Base-by-base conservation (phyloP, 2,113 vertebrate species). In the Pseudorhombus dupliciocellatus region DNA sequence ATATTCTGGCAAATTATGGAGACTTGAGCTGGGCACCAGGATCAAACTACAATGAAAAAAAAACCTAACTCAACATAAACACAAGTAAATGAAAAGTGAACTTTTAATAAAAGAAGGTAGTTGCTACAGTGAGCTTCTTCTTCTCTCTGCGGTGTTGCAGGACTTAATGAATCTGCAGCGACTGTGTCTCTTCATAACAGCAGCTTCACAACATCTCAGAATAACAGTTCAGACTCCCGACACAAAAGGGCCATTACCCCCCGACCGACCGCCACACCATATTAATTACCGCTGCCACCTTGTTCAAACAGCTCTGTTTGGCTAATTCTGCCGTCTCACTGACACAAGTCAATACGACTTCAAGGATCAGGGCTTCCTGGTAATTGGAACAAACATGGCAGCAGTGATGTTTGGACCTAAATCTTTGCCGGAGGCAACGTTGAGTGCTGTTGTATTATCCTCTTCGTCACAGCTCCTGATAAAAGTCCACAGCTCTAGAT, bases 371-470 rank as follows among this genome's bases (percentile, higher is more conserved):
- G 92, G 92, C 83, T 92, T 95, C 92, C 91, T 91, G 93, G 93
- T 95, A 95, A 96, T 96, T 97, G 94, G 93, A 95, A 96, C 95
- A 91, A 90, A 95, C 79, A 85, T 91, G 84, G 91, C 89, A 92
- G 91, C 82, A 77, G 75, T 76, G 72, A 85, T 84, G 86, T 81
- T 85, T 81, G 73, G 70, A 66, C 79, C 75, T 48, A 81, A 90
- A 79, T 90, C 80, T 88, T 81, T 79, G 81, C 87, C 84, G 66
- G 71, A 77, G 77, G 90, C 84, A 44, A 65, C 42, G 6, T 70
- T 50, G 79, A 86, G 73, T 88, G 31, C 74, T 70, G 86, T 67
- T 70, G 70, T 75, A 67, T 89, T 83, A 87, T 86, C 79, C 83
- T 75, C 65, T 87, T 79, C 83, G 85, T 77, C 71, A 84, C 81